Conservation (phyloP, 2,797 vertebrate genomes). For the Hipposideros larvatus region DNA sequence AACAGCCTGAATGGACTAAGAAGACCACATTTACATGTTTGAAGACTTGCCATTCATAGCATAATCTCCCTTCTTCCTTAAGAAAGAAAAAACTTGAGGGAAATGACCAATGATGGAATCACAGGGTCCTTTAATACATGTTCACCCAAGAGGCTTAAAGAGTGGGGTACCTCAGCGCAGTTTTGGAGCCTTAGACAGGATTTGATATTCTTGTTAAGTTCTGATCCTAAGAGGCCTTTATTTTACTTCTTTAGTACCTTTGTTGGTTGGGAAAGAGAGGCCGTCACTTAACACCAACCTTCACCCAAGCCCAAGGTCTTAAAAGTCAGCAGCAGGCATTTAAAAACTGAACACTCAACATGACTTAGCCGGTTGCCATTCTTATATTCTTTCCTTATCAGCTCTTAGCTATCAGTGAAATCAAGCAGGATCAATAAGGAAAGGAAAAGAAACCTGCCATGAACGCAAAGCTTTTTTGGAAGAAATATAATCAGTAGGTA, state of each 20-base stretch:
- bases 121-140: neutral
- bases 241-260: neutral
- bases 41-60: neutral
- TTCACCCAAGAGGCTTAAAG: neutral
- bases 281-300: neutral
- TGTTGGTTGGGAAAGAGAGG: no score
- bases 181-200: neutral
- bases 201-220: neutral
- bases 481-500: slow-evolving; percentile 11
- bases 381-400: neutral
- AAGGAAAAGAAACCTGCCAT: neutral
- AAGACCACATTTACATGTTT: neutral
- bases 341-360: slow-evolving; percentile 9
- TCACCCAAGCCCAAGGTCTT: neutral
- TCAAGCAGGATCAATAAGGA: neutral
- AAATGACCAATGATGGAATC: neutral
- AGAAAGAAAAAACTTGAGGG: neutral
- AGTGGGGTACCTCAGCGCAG: neutral
- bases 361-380: neutral
- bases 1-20: neutral
- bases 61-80: neutral
- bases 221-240: neutral
- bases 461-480: neutral
- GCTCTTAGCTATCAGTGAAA: neutral
- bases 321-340: neutral